Evolutionary conservation across 2,888 invertebrate species (phyloP), one percentile per base, ranked within the genome.

Genomic region (Tetramorium bicarinatum): DNA sequence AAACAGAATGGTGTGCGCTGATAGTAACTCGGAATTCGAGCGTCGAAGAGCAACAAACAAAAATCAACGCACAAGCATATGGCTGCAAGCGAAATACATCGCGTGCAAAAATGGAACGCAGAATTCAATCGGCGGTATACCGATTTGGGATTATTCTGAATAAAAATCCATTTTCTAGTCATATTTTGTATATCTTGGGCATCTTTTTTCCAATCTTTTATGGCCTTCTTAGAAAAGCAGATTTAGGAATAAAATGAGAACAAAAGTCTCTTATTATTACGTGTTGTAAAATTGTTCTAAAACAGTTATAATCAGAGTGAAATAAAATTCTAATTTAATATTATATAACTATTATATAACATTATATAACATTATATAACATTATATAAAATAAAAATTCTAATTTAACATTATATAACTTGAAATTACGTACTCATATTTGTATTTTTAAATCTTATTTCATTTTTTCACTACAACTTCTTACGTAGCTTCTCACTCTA

Each of bases 31-130:
- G 38, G 21, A 38, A 72, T 56, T 56, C 21, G 2, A 52, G 18
- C 56, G 29, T 34, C 71, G 8, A 59, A 25, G 41, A 8, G 59
- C 72, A 59, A 72, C 59, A 72, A 72, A 72, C 72, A 72, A 72
- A 72, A 72, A 72, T 72, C 41, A 59, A 72, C 59, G 72, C 59
- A 25, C 41, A 18, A 21, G 18, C 38, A 18, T 41, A 56, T 59
- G 41, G 41, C 56, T 72, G 25, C 25, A 8, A 56, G 18, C 41
- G 54, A 54, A 56, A 56, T 71, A 38, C 15, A 56, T 56, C 44
- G 21, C 18, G 3, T 11, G 56, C 18, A 72, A 56, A 56, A 72
- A 41, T 72, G 56, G 21, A 72, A 56, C 38, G 38, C 56, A 18
- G 25, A 56, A 72, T 72, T 56, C 72, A 49, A 29, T 72, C 56